These are phyloP conservation scores for Podarcis cretensis DNA, from an alignment of 2,113 vertebrate species.

Conservation along the genomic window DNA sequence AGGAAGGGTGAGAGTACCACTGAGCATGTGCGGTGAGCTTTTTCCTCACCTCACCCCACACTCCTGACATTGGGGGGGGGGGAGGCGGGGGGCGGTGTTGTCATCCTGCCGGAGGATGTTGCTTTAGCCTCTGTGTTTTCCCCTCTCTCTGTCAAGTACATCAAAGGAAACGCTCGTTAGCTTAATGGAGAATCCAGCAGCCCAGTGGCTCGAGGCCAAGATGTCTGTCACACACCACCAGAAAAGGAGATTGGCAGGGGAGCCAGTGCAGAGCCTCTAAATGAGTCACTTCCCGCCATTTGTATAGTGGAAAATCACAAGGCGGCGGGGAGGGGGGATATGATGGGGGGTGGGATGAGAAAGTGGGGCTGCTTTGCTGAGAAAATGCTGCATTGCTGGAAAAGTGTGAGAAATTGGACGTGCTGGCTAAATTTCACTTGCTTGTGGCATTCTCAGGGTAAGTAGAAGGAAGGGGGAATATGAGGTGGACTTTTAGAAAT, in stretches of 20 bases:
- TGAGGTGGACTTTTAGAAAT: no score
- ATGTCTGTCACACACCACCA: no score
- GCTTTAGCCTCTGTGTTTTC: not conserved
- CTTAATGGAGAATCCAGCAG: not conserved
- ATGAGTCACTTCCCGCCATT: constrained; percentile 32
- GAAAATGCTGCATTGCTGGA: not conserved
- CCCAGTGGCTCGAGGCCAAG: not conserved
- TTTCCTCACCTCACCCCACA: no score
- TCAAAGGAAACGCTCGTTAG: not conserved
- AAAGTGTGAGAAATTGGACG: not conserved
- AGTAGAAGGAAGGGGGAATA: not conserved
- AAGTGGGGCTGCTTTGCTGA: not conserved
- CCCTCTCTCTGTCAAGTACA: not conserved
- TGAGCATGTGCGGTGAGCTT: no score
- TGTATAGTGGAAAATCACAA: not conserved
- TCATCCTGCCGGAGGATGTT: no score
- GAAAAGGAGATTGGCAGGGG: not conserved
- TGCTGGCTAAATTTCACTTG: not conserved
- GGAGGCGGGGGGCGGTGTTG: no score
- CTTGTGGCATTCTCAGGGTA: not conserved
- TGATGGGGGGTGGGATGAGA: not conserved
- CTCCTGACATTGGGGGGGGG: no score
- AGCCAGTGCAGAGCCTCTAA: not conserved
- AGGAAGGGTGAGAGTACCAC: no score
- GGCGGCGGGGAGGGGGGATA: not conserved